Evolutionary conservation across 2,797 vertebrate species (phyloP).

Genomic region (Graptemys geographica): DNA sequence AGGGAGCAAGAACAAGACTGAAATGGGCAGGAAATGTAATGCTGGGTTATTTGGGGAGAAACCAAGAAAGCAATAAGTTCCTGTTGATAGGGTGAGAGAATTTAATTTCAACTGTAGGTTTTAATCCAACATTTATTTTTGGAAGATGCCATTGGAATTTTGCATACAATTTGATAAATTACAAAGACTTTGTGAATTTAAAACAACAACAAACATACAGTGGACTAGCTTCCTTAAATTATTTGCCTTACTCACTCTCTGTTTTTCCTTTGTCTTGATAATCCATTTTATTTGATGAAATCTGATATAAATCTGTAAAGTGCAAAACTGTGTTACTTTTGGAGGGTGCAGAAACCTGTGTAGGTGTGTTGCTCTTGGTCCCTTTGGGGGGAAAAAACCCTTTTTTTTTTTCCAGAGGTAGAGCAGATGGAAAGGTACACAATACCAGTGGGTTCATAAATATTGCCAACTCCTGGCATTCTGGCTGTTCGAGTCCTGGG

Average conservation of each 20-base stretch:
- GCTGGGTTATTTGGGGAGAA: background rate
- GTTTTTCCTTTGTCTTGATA: rapidly evolving
- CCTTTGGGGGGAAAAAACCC: background rate
- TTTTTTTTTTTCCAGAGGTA: background rate
- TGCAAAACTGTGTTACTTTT: background rate
- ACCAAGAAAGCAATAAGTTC: background rate
- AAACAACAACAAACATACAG: rapidly evolving
- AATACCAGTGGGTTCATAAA: background rate
- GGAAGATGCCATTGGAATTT: rapidly evolving
- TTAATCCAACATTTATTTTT: background rate
- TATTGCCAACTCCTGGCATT: background rate
- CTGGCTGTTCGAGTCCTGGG: background rate
- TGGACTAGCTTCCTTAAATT: background rate
- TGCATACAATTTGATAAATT: background rate
- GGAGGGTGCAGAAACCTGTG: background rate
- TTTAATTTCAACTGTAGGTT: background rate
- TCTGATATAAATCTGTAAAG: background rate
- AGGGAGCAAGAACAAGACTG: conserved; percentile 45
- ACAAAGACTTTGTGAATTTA: background rate
- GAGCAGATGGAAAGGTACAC: background rate
- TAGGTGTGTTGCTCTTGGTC: rapidly evolving
- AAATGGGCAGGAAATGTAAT: background rate
- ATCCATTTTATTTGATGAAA: background rate
- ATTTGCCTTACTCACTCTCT: background rate
- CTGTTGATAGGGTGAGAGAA: background rate